A percentile compares a stretch with the other conserved stretches of the same genome.
Evolutionary conservation across 2,888 invertebrate genomes (phyloP).

Genomic region (Branchinecta sandiegonensis): DNA sequence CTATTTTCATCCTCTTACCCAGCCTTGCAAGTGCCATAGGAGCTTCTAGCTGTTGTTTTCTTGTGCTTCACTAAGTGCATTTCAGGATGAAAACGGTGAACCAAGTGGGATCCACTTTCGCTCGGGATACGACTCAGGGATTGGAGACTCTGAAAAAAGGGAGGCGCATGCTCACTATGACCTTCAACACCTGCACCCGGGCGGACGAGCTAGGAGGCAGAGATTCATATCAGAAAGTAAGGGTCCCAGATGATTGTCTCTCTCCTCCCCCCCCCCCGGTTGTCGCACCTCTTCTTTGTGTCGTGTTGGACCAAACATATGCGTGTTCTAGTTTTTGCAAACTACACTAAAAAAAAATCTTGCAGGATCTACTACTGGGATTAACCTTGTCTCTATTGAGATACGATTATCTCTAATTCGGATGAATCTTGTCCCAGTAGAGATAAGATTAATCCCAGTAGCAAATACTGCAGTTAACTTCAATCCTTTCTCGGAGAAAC

Average conservation of each 20-base stretch:
- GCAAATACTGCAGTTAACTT: no score
- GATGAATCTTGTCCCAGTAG: no score
- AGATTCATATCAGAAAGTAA: conserved; percentile 21
- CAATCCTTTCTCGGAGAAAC: no score
- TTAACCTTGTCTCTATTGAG: no score
- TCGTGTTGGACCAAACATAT: background rate
- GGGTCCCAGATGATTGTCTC: background rate
- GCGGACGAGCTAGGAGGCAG: conserved; percentile 25
- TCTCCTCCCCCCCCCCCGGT: background rate
- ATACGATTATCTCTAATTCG: no score
- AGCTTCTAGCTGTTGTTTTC: no score
- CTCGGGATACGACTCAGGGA: conserved; percentile 15
- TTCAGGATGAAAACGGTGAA: background rate
- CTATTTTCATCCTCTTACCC: no score
- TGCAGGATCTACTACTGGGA: no score
- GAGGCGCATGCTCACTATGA: background rate
- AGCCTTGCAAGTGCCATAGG: no score
- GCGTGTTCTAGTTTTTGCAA: no score
- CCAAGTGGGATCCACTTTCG: conserved; percentile 10
- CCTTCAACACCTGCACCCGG: conserved; percentile 21
- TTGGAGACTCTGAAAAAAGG: conserved; percentile 19
- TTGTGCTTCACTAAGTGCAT: background rate
- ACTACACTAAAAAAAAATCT: no score
- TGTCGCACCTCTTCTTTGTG: background rate
- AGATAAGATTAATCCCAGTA: no score